These are phyloP conservation scores for Hypocryptadius cinnamomeus DNA, from an alignment of 2,113 vertebrate species.

Conservation along the genomic window DNA sequence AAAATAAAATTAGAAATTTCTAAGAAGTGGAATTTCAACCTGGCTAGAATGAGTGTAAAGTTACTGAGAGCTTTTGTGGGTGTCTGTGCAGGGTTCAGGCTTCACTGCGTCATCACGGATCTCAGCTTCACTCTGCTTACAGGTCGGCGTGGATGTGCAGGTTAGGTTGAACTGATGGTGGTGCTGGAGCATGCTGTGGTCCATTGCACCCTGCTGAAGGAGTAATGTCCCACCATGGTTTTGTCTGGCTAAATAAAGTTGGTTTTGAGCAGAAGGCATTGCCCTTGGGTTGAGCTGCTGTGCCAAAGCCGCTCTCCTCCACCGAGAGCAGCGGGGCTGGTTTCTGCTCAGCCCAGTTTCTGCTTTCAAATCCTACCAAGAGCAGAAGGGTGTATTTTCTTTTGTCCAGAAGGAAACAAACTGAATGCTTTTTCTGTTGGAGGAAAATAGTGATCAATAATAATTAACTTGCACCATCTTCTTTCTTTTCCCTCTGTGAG, in stretches of 20 bases:
- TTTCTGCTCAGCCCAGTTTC: background rate
- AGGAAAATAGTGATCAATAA: background rate
- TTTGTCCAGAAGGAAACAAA: background rate
- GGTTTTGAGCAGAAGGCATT: background rate
- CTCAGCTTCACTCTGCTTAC: background rate
- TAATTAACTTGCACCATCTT: background rate
- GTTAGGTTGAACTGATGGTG: background rate
- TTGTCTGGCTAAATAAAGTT: background rate
- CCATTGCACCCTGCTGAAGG: rapidly evolving
- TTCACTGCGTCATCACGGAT: rapidly evolving
- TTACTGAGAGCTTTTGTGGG: background rate
- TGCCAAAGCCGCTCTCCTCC: rapidly evolving
- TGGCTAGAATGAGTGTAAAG: background rate
- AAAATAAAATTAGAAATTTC: background rate
- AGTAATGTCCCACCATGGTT: rapidly evolving
- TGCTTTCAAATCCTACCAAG: background rate
- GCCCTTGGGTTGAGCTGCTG: background rate
- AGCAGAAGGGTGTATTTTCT: background rate
- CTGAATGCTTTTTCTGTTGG: background rate
- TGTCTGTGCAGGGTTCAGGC: background rate
- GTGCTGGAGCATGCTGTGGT: rapidly evolving
- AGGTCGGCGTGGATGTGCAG: rapidly evolving
- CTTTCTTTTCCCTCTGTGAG: background rate
- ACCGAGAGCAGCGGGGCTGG: rapidly evolving
- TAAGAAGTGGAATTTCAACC: background rate